Evolutionary conservation across 2,888 invertebrate genomes (phyloP), one percentile per base, ranked within the genome.

Genomic region (Gerris lacustris): DNA sequence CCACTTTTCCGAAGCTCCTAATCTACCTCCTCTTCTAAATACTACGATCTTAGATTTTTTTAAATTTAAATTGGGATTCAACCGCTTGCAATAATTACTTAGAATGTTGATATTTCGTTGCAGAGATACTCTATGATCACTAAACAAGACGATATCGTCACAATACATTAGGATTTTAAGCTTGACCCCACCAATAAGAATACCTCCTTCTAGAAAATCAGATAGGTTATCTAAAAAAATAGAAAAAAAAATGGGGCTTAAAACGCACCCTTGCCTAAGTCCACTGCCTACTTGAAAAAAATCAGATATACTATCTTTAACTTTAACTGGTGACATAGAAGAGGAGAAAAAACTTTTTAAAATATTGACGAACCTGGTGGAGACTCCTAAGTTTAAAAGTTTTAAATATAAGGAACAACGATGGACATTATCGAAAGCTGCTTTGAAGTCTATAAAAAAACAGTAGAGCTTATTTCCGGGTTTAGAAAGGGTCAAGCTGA

Each of bases 21-120:
- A 68, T n/a, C 72, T 73, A 6, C 73, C 73, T 5, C 72, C 73
- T 45, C 69, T 72, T 45, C 72, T 69, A 68, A 74, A 75, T 4
- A 75, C 69, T 64, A 75, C 67, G 17, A 76, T 74, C 72, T 76
- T 76, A 7, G 76, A 75, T 73, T 76, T 76, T 0, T 43, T 66
- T 44, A 75, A 44, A 67, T 76, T 76, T 6, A 76, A 73, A 17
- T 69, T 67, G 31, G 74, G 47, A n/a, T 71, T 73, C 67, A 71
- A 73, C 5, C 6, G 15, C 11, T 63, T 68, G 64, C 76, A 74
- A 69, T 75, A 75, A 11, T 68, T 64, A 6, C 69, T 69, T 2
- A 74, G 45, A 9, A 55, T 66, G 6, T 45, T 63, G 1, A 76
- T 73, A 55, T 68, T 75, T 44, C 66, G 31, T 44, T 73, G 71